Percentiles rank a stretch among this genome's conserved stretches.
phyloP scores from a whole-genome alignment of 2,888 invertebrate genomes.

The Tetramorium bicarinatum region DNA sequence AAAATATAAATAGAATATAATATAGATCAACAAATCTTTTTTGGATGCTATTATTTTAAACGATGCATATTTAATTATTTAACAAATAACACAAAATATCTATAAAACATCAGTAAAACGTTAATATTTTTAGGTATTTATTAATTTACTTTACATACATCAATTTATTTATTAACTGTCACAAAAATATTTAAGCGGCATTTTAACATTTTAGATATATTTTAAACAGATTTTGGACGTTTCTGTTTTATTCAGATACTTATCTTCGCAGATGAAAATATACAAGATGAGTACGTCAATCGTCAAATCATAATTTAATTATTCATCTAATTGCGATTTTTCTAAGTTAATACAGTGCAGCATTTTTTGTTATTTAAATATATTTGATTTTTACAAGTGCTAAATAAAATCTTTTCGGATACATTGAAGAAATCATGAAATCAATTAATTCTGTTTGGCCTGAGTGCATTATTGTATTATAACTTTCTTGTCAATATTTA shows the following conservation, averaged over 20 bases:
- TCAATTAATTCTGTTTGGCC: neutral
- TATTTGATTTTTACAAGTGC: neutral
- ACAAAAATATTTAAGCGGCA: neutral
- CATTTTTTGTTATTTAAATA: neutral
- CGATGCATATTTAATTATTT: neutral
- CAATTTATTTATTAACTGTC: neutral
- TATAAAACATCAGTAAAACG: neutral
- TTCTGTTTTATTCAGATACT: neutral
- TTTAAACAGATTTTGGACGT: neutral
- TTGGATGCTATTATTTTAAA: conserved; percentile 16
- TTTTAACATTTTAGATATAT: neutral
- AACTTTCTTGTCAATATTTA: neutral
- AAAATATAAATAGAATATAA: neutral
- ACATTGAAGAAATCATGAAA: neutral
- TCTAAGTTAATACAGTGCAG: neutral
- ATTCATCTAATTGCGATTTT: neutral
- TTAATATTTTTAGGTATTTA: neutral
- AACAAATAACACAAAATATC: neutral
- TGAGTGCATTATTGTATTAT: neutral
- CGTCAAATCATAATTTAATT: neutral
- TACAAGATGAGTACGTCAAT: neutral
- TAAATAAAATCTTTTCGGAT: neutral
- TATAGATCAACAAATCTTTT: neutral
- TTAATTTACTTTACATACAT: neutral
- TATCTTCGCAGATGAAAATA: neutral